phyloP scores from a whole-genome alignment of 2,888 invertebrate species.

The Camptogramma bilineatum region DNA sequence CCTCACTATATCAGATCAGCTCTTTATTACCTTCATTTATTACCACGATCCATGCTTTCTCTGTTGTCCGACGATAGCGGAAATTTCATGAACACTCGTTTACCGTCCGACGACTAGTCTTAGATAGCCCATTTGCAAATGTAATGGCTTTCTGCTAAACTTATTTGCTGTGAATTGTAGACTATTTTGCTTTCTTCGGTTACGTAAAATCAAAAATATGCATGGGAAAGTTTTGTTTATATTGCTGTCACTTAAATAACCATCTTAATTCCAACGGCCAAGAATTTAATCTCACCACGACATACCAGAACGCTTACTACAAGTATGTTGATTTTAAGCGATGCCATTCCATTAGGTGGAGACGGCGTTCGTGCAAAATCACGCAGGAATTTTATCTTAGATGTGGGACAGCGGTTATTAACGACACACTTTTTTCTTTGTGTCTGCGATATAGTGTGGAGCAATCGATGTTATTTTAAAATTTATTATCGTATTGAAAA shows the following conservation, averaged over 20 bases:
- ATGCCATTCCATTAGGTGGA: slow-evolving; percentile 49
- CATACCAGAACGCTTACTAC: slow-evolving; percentile 60
- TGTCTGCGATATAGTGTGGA: slow-evolving; percentile 53
- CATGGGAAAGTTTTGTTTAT: slow-evolving; percentile 42
- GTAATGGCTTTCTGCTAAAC: slow-evolving; percentile 44
- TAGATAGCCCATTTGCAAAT: slow-evolving; percentile 56
- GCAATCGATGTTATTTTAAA: slow-evolving; percentile 59
- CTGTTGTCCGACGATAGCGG: slow-evolving; percentile 54
- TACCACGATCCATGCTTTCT: slow-evolving; percentile 59
- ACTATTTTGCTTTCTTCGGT: slow-evolving; percentile 27
- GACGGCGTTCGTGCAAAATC: slow-evolving; percentile 53
- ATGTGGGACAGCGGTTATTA: slow-evolving; percentile 57
- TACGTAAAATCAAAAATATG: slow-evolving; percentile 30
- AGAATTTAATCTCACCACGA: slow-evolving; percentile 54
- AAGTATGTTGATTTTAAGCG: slow-evolving; percentile 50
- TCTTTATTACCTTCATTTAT: slow-evolving; percentile 61
- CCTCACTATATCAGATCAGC: slow-evolving; percentile 54
- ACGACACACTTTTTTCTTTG: slow-evolving; percentile 58
- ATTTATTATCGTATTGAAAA: slow-evolving; percentile 64
- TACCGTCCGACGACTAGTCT: slow-evolving; percentile 43
- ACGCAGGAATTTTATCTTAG: slow-evolving; percentile 66
- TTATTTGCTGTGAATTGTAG: slow-evolving; percentile 34
- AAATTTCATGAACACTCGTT: slow-evolving; percentile 45
- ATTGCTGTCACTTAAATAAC: slow-evolving; percentile 49
- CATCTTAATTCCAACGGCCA: slow-evolving; percentile 47